Percentiles rank a stretch among this genome's conserved stretches.
phyloP scores from a whole-genome alignment of 1,140 invertebrate species.

The Seison nebaliae region DNA sequence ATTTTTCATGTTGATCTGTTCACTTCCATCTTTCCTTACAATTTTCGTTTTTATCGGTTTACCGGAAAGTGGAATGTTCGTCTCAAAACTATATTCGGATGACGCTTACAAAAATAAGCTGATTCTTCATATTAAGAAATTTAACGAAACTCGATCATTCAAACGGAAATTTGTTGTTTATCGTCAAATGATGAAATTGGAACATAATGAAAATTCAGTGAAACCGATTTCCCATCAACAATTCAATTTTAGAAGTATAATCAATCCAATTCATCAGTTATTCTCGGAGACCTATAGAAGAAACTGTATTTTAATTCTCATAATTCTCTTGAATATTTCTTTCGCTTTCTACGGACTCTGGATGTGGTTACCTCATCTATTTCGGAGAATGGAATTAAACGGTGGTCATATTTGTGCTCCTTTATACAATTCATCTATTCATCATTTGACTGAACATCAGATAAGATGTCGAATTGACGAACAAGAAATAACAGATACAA shows the following conservation, averaged over 20 bases:
- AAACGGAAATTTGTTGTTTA: too few relatives aligned
- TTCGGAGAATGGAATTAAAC: slow-evolving; percentile 25
- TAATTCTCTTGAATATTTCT: slow-evolving; percentile 17
- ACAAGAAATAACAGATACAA: slow-evolving; percentile 19
- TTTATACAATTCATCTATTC: slow-evolving; percentile 10
- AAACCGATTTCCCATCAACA: slow-evolving; percentile 20
- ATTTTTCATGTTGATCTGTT: slow-evolving; percentile 44
- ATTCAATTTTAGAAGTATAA: slow-evolving; percentile 19
- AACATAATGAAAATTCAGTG: too few relatives aligned
- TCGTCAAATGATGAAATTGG: too few relatives aligned
- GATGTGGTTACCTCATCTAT: slow-evolving; percentile 34
- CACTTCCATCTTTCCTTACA: slow-evolving; percentile 42
- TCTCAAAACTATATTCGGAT: not conserved
- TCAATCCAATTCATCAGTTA: too few relatives aligned
- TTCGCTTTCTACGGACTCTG: slow-evolving; percentile 33
- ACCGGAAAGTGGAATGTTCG: slow-evolving; percentile 48
- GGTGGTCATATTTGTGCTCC: slow-evolving; percentile 20
- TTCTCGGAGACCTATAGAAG: too few relatives aligned
- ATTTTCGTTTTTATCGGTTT: slow-evolving; percentile 42
- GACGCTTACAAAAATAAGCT: too few relatives aligned
- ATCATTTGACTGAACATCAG: not conserved
- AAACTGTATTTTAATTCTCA: too few relatives aligned
- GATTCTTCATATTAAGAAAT: too few relatives aligned
- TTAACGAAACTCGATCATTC: too few relatives aligned
- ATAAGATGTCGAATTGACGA: not conserved